Conservation (phyloP, 2,888 invertebrate genomes). For the Apomyelois bistriatella region DNA sequence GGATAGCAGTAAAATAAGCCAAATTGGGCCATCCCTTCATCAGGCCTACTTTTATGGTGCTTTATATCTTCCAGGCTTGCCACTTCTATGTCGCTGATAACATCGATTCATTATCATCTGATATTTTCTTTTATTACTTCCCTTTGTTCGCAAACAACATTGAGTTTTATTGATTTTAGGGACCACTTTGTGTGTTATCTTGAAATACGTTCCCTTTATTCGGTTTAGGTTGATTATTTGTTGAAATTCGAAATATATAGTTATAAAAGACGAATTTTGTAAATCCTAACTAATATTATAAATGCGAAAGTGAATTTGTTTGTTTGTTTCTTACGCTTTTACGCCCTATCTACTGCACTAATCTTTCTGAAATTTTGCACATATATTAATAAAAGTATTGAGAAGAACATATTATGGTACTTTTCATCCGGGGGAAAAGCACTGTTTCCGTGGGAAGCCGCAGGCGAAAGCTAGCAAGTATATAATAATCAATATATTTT, state of each 20-base stretch:
- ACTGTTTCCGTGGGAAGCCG: too few relatives aligned
- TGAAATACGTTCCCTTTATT: not conserved
- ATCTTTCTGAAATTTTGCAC: too few relatives aligned
- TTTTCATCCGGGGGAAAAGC: too few relatives aligned
- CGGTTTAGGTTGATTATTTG: not conserved
- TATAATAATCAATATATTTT: too few relatives aligned
- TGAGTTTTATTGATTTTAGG: constrained; percentile 5
- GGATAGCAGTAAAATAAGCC: constrained; percentile 68
- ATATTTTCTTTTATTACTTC: constrained; percentile 21
- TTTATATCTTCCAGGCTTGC: constrained; percentile 50
- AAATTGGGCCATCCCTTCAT: constrained; percentile 64
- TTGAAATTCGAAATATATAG: not conserved
- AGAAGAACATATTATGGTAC: too few relatives aligned
- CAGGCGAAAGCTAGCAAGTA: too few relatives aligned
- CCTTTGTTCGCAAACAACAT: constrained; percentile 13
- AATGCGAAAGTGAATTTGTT: too few relatives aligned
- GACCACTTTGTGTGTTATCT: not conserved
- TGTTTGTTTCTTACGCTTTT: too few relatives aligned
- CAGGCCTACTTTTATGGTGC: constrained; percentile 51
- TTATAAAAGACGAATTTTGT: too few relatives aligned
- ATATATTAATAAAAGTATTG: too few relatives aligned
- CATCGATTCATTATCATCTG: constrained; percentile 40
- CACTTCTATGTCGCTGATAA: constrained; percentile 39
- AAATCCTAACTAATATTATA: too few relatives aligned
- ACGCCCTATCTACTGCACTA: too few relatives aligned